These are phyloP conservation scores for Anabas testudineus DNA, from an alignment of 2,797 vertebrate species.

Conservation along the genomic window DNA sequence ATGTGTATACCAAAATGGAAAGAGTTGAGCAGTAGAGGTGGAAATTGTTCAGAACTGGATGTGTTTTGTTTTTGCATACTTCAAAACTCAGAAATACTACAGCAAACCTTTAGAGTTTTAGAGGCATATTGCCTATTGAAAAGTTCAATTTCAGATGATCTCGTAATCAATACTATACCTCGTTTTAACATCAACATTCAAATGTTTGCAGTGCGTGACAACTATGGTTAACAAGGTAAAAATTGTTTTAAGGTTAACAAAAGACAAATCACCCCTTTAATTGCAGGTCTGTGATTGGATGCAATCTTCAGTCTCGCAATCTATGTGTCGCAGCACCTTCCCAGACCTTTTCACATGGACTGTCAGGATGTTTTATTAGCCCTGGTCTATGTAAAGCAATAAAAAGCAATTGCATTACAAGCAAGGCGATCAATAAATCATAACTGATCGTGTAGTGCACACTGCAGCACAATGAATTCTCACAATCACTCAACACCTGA, in stretches of 20 bases:
- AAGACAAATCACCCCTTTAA: neutral
- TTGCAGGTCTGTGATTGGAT: neutral
- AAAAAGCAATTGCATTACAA: slow-evolving; percentile 78
- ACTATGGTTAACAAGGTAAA: neutral
- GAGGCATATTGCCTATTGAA: no score
- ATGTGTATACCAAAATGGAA: neutral
- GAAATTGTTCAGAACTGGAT: no score
- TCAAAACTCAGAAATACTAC: no score
- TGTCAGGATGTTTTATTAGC: slow-evolving; percentile 75
- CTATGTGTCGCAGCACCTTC: slow-evolving; percentile 48
- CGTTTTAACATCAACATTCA: no score
- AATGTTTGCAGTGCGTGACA: neutral
- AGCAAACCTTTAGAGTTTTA: no score
- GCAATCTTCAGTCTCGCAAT: no score
- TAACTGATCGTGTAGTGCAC: slow-evolving; percentile 53
- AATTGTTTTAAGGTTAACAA: neutral
- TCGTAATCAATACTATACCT: no score
- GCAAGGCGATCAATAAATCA: slow-evolving; percentile 78
- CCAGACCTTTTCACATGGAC: slow-evolving; percentile 50
- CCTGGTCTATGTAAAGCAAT: slow-evolving; percentile 76
- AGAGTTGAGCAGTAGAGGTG: no score
- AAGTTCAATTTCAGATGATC: no score
- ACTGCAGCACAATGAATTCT: slow-evolving; percentile 41
- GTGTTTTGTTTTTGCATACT: no score
- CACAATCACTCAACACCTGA: slow-evolving; percentile 11